These are phyloP conservation scores for Neomorphus geoffroyi DNA, from an alignment of 2,797 vertebrate species.

Conservation along the genomic window DNA sequence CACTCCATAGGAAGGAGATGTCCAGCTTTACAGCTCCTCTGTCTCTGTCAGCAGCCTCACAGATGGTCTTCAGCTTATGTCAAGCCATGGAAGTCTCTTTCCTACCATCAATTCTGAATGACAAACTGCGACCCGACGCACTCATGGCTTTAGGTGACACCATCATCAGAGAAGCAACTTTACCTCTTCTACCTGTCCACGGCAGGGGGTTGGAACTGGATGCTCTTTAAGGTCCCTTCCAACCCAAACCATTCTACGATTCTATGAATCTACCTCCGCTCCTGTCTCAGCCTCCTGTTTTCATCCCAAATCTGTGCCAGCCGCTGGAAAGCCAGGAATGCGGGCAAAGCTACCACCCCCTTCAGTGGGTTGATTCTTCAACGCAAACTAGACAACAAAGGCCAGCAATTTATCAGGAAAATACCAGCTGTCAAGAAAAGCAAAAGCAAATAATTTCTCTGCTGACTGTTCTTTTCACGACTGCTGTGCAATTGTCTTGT, in stretches of 20 bases:
- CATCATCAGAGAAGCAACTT: rapidly evolving
- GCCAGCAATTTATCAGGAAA: slow-evolving; percentile 67
- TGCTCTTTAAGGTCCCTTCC: too few species aligned
- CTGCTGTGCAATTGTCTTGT: slow-evolving; percentile 46
- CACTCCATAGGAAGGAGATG: background rate
- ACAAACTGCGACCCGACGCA: background rate
- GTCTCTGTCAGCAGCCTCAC: background rate
- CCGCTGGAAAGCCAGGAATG: background rate
- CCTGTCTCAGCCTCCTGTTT: background rate
- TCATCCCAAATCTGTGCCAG: background rate
- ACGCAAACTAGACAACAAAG: slow-evolving; percentile 57
- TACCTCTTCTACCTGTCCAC: background rate
- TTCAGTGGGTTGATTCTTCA: slow-evolving; percentile 42
- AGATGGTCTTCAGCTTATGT: background rate
- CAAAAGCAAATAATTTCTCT: slow-evolving; percentile 51
- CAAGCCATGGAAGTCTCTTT: background rate
- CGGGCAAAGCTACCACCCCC: slow-evolving; percentile 6
- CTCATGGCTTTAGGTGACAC: background rate
- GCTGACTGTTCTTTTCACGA: slow-evolving; percentile 44
- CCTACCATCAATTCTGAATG: background rate
- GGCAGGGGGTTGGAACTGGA: too few species aligned
- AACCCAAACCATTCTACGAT: too few species aligned
- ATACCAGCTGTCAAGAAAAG: slow-evolving; percentile 66
- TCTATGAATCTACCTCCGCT: background rate
- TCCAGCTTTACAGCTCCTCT: background rate